Evolutionary conservation across 1,140 invertebrate genomes (phyloP), one percentile per base, ranked within the genome.

Genomic region (Eupeodes corollae): DNA sequence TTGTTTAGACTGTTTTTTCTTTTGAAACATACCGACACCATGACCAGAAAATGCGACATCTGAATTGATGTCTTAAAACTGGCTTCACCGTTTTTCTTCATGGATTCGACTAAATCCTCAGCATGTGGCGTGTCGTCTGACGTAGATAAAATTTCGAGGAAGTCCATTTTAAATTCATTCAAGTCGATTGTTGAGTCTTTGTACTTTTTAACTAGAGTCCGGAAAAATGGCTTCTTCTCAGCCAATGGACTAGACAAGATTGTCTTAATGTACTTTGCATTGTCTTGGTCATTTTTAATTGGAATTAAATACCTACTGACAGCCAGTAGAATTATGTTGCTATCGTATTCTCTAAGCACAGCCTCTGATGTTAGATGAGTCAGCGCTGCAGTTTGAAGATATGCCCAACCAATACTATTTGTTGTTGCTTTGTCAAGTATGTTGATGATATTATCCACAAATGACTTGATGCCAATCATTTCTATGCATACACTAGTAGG

Each of bases 401-500:
- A 9, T 10, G 54, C 56, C 74, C 74, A 75, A 46, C 60, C 52
- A 0, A 54, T n/a, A 9, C 48, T 33, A 9, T 63, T 41, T 12
- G 41, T 47, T 15, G 59, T 56, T 11, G 56, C 52, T 26, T 64
- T 67, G 3, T 49, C 46, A 12, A 69, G 30, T 18, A 71, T 55
- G 0, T 49, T 52, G 26, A 61, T 56, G 6, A 71, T 51, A 10
- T 56, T 57, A 26, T 57, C 40, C 10, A 61, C 51, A n/a, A 70
- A 56, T 5, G 48, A 6, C 5, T 55, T 47, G 19, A 60, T 56
- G 47, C 66, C 59, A 19, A 77, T 42, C 19, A 75, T 52, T 31
- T 72, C 56, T 38, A 67, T 49, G 10, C 77, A 57, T 35, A 63
- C 61, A 2, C 63, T 48, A 26, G 62, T 67, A 6, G 68, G 45